Conservation (phyloP, 2,888 invertebrate species). For the Habrosyne pyritoides region DNA sequence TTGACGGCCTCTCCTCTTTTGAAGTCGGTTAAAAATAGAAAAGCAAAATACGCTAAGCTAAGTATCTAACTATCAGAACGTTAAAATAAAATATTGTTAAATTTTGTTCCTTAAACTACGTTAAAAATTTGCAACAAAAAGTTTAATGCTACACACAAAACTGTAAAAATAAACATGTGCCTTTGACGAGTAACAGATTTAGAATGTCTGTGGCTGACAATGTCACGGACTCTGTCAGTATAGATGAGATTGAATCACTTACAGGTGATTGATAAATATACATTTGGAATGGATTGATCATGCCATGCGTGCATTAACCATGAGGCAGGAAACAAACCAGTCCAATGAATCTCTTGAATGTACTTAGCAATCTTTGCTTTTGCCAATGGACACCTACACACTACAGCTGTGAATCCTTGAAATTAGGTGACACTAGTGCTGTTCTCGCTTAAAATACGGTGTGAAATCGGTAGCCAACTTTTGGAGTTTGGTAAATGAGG, state of each 20-base stretch:
- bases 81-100: too few species aligned
- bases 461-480: background rate
- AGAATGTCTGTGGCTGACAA: slow-evolving; percentile 4
- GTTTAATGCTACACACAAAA: background rate
- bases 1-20: too few species aligned
- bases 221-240: slow-evolving; percentile 7
- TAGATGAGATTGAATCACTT: slow-evolving; percentile 4
- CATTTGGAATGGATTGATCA: background rate
- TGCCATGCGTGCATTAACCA: slow-evolving; percentile 4
- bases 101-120: too few species aligned
- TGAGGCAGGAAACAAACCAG: background rate
- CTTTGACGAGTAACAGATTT: slow-evolving; percentile 5
- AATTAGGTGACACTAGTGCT: background rate
- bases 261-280: background rate
- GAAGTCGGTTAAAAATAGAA: too few species aligned
- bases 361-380: background rate
- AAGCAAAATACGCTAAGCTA: too few species aligned
- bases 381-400: slow-evolving; percentile 6
- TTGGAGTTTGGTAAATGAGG: background rate
- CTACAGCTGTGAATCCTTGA: background rate
- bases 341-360: background rate
- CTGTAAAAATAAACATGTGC: slow-evolving; percentile 3
- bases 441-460: background rate
- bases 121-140: background rate
- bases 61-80: too few species aligned